phyloP scores from a whole-genome alignment of 2,888 invertebrate genomes.

The Neoaliturus tenellus region DNA sequence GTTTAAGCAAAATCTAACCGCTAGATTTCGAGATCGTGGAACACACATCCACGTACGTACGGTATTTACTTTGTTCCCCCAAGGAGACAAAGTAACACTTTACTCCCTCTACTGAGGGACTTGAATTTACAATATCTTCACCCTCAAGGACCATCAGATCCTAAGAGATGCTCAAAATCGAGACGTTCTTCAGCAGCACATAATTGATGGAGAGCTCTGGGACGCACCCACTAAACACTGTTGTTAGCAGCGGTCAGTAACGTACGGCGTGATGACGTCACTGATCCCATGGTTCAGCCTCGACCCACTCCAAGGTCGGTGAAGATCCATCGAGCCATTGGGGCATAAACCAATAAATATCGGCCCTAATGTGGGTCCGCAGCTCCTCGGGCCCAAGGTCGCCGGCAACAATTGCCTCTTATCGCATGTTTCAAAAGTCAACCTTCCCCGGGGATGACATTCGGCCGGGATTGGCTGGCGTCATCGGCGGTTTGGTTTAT shows the following conservation, averaged over 20 bases:
- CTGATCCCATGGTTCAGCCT: neutral
- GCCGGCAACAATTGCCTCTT: conserved; percentile 18
- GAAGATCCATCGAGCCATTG: conserved; percentile 28
- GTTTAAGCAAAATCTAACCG: no score
- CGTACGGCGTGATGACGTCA: conserved; percentile 6
- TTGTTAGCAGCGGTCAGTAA: neutral
- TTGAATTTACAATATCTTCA: no score
- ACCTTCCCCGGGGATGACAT: conserved; percentile 6
- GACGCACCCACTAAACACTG: neutral
- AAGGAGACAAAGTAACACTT: no score
- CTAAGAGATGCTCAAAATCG: no score
- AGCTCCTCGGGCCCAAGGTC: conserved; percentile 3
- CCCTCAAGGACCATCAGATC: no score
- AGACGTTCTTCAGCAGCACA: neutral
- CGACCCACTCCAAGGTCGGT: neutral
- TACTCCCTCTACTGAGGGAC: no score
- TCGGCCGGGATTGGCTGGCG: neutral
- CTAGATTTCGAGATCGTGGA: no score
- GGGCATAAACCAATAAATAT: conserved; percentile 22
- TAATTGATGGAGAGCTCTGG: neutral
- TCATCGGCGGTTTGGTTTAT: neutral
- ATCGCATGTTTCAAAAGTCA: neutral
- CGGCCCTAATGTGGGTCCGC: conserved; percentile 13
- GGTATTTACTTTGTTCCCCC: no score
- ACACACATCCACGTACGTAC: no score